Evolutionary conservation across 2,888 invertebrate genomes (phyloP), one percentile per base, ranked within the genome.

Genomic region (Melanotus villosus): DNA sequence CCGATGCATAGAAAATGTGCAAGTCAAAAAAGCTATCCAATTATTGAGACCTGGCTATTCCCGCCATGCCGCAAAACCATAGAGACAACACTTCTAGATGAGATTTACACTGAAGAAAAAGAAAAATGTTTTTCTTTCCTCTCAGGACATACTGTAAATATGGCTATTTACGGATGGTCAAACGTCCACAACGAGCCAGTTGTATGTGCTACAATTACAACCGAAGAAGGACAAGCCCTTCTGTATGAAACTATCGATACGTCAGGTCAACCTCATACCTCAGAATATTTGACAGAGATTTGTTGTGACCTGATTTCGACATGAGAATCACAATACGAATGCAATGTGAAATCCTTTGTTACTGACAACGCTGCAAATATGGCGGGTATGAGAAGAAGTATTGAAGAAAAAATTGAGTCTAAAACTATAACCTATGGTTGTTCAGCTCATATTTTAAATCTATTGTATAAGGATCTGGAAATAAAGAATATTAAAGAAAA

Each of bases 121-220:
- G 16, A 23, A 63, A 38, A 32, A 56, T 65, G 50, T 63, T 41
- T 23, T 14, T 38, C 32, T 30, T 36, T 16, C 5, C 12, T 59
- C 16, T 38, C 32, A 32, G 58, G 47, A 12, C 41, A 45, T 19
- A 38, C 19, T 59, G 72, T 72, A 21, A 54, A 60, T 54, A 36
- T 75, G 64, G 41, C 66, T 23, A 21, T 74, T 30, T 74, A 74
- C 66, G 72, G 70, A 34, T 75, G 72, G 71, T 66, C 70, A 26
- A 70, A 73, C 47, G 59, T 75, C 14, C 71, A 72, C 57, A 70
- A 70, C 50, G 72, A 74, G 18, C 57, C 71, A 34, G 38, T 45
- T 45, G 56, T 73, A 30, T 68, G 64, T 63, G 50, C 65, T 30
- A 62, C 64, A 52, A 50, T 65, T 34, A 58, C 59, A 30, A 59